Evolutionary conservation across 2,113 vertebrate genomes (phyloP), one percentile per base, ranked within the genome.

Genomic region (Cyphomyrus plagiostoma): DNA sequence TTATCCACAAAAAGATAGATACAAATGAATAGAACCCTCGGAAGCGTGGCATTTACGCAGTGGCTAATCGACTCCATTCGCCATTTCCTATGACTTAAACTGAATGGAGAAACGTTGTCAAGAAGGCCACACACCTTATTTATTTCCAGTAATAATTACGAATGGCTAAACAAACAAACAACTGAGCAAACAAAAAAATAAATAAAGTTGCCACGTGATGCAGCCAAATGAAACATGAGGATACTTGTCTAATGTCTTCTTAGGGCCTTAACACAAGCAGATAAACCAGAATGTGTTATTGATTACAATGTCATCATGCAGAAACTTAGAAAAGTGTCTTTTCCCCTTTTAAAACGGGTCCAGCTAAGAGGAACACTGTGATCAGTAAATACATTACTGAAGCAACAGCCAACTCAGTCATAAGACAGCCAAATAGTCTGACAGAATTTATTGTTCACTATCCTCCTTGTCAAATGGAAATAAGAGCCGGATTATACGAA

Each of bases 321-420:
- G 86, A 88, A 83, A 89, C 52, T 35, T n/a, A 90, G 85, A 88
- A 39, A 52, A 7, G 21, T 48, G 91, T 82, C 49, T 84, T 85
- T 23, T 30, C 74, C 86, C 91, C 86, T 9, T 70, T 80, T 53
- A 88, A 85, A 91, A 89, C 88, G 52, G 89, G 74, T 87, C 84
- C 77, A 88, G 89, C 91, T 90, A 90, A 86, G 92, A 91, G 21
- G 50, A 3, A 42, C 88, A 11, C 48, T 86, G 91, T 42, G 89
- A 91, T 91, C 90, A 91, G 92, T 90, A 91, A 91, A 92, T 91
- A 92, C 90, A 92, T 92, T 93, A 93, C 94, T 90, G 45, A 88
- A 89, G 93, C 88, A 89, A 94, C 93, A 93, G 94, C 92, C 91
- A 91, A 95, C 95, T 95, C 94, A 93, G 95, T 95, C 95, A 95